These are phyloP conservation scores for Manduca sexta DNA, from an alignment of 1,140 invertebrate species.

Conservation along the genomic window DNA sequence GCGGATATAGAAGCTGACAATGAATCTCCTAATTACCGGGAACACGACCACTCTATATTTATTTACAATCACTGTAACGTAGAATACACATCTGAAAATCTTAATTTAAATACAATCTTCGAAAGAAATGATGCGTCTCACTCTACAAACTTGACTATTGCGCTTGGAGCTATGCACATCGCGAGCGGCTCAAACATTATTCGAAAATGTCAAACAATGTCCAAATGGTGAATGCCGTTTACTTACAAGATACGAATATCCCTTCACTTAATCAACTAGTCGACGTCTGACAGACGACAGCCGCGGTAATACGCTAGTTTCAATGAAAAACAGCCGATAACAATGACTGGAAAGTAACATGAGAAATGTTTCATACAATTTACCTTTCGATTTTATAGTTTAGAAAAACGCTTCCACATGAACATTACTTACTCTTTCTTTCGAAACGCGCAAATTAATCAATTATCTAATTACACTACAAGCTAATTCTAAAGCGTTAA, in stretches of 20 bases:
- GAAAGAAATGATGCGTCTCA: not conserved
- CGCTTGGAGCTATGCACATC: too few species aligned
- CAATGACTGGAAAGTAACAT: conserved; percentile 34
- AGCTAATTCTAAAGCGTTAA: conserved; percentile 16
- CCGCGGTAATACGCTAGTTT: conserved; percentile 10
- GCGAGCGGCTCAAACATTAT: too few species aligned
- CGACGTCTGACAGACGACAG: conserved; percentile 9
- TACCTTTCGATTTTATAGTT: conserved; percentile 9
- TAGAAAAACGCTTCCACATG: conserved; percentile 15
- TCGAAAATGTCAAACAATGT: conserved; percentile 50
- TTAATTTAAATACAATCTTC: conserved; percentile 3
- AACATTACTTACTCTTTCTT: conserved; percentile 5
- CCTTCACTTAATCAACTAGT: conserved; percentile 4
- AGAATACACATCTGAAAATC: conserved; percentile 37
- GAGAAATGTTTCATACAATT: conserved; percentile 18
- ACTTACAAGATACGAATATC: not conserved
- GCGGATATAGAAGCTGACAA: conserved; percentile 52
- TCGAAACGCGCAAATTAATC: conserved; percentile 9
- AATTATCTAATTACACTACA: conserved; percentile 15
- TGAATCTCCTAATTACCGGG: conserved; percentile 54
- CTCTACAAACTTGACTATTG: too few species aligned
- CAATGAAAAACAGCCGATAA: conserved; percentile 21
- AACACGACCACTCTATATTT: conserved; percentile 60
- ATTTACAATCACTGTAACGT: conserved; percentile 61
- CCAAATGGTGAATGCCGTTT: conserved; percentile 39